A percentile compares a stretch with the other conserved stretches of the same genome.
phyloP scores from a whole-genome alignment of 2,888 invertebrate genomes.

The Apamea sordens region DNA sequence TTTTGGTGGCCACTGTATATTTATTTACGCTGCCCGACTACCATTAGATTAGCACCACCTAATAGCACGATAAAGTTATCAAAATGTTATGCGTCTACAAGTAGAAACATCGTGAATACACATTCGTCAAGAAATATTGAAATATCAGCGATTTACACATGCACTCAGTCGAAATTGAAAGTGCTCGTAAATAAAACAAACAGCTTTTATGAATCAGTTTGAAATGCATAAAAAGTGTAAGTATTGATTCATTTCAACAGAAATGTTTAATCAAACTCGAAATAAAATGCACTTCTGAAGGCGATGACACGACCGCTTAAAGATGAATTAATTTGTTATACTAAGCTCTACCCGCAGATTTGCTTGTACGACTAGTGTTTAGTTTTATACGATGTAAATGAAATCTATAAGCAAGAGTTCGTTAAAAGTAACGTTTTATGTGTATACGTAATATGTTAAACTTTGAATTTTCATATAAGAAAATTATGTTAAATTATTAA shows the following conservation, averaged over 20 bases:
- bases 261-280: slow-evolving; percentile 26
- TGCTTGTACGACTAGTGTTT: neutral
- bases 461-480: too few species aligned
- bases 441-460: too few species aligned
- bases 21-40: neutral
- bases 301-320: slow-evolving; percentile 11
- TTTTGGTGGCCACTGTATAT: too few species aligned
- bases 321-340: slow-evolving; percentile 33
- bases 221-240: slow-evolving; percentile 30
- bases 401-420: neutral
- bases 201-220: slow-evolving; percentile 18
- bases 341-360: neutral
- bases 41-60: neutral
- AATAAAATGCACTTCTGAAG: slow-evolving; percentile 39
- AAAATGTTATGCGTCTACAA: neutral
- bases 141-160: slow-evolving; percentile 11
- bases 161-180: slow-evolving; percentile 36
- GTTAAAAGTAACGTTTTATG: too few species aligned
- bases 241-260: slow-evolving; percentile 23
- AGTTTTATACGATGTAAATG: neutral
- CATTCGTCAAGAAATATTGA: slow-evolving; percentile 24
- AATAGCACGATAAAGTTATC: slow-evolving; percentile 5
- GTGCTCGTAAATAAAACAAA: slow-evolving; percentile 27
- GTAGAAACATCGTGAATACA: slow-evolving; percentile 3
- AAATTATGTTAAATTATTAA: neutral